Evolutionary conservation across 2,797 vertebrate genomes (phyloP), one percentile per base, ranked within the genome.

Genomic region (Eurystomus glaucurus): DNA sequence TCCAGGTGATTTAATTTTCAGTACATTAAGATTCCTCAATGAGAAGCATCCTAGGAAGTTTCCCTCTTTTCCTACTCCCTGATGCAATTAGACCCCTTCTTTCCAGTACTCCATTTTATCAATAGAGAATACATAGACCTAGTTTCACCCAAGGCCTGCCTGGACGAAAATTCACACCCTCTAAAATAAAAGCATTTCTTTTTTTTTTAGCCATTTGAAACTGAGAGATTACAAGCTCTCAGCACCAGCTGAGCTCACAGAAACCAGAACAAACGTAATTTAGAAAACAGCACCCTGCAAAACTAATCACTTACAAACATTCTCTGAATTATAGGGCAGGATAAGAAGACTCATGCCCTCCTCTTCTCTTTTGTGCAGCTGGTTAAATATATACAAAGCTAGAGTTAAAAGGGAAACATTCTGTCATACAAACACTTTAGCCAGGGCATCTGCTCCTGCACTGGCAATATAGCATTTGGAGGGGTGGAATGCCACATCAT

Each of bases 381-480:
- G 97, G 97, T 98, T 97, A 96, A 96, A 97, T 97, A 98, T 97
- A 98, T 97, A 98, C 98, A 97, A 97, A 98, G 96, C 97, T 98
- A 98, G 91, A 96, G 93, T 74, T 88, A 91, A 95, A 95, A 95
- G 95, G 81, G 91, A 98, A 95, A 94, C 97, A 98, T 97, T 97
- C 79, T 98, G 98, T 99, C 99, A 99, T 99, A 99, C 99, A 80
- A 99, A 99, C 97, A 99, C 99, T 98, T 99, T 99, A 90, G 99
- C 99, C 90, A 99, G 99, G 51, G 99, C 99, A 35, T 99, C 99
- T 11, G 99, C 99, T 90, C 99, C 99, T 64, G 99, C 99, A 88
- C 99, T 99, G 97, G 99, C 99, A 91, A 99, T 99, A 96, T 99
- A 99, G 98, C 99, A 99, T 98, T 99, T 99, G 75, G 99, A 99